Conservation (phyloP, 2,797 vertebrate species). For the Rhinogobio ventralis region DNA sequence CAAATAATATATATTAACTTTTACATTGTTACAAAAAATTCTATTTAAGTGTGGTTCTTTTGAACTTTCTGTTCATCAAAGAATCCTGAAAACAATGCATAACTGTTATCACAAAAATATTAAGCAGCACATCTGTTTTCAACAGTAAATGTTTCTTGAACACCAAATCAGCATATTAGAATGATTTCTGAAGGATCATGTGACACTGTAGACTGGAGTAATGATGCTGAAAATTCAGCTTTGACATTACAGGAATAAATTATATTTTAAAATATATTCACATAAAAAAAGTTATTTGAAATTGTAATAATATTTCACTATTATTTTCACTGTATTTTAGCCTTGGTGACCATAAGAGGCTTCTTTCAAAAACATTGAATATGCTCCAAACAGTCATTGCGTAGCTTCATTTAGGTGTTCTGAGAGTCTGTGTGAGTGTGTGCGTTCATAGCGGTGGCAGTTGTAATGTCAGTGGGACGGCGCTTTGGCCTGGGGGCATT, state of each 20-base stretch:
- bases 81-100: not conserved
- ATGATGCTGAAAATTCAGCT: not conserved
- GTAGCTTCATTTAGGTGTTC: not conserved
- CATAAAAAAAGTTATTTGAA: not conserved
- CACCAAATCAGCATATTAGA: not conserved
- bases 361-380: not conserved
- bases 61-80: not conserved
- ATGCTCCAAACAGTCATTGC: not conserved
- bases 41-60: not conserved
- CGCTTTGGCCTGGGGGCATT: constrained; percentile 39
- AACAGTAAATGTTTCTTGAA: not conserved
- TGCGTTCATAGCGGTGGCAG: constrained; percentile 19
- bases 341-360: not conserved
- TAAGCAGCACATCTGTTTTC: not conserved
- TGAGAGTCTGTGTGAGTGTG: not conserved
- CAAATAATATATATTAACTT: not conserved
- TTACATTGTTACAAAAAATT: not conserved
- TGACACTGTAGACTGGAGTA: not conserved
- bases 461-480: constrained; percentile 38
- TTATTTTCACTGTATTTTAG: not conserved
- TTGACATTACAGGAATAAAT: not conserved
- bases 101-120: not conserved
- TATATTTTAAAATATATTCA: not conserved
- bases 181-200: not conserved
- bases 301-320: not conserved